Evolutionary conservation across 2,888 invertebrate species (phyloP).

Genomic region (Tetheella fluctuosa): DNA sequence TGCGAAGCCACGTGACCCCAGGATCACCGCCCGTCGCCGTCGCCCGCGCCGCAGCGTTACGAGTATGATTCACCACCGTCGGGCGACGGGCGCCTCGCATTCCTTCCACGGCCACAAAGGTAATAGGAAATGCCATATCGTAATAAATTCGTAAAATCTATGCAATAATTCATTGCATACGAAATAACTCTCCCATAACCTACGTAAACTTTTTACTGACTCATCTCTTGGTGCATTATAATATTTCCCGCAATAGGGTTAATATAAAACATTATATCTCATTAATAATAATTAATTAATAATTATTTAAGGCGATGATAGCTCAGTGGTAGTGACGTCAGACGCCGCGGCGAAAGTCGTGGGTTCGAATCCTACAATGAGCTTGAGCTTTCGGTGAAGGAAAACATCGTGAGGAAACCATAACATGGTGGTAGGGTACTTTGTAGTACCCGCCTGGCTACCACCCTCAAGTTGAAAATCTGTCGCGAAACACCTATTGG

Average conservation of each 20-base stretch:
- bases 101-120: slow-evolving; percentile 67
- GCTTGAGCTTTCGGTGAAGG: too few species aligned
- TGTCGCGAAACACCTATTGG: too few species aligned
- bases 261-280: not conserved
- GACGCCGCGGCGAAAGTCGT: too few species aligned
- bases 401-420: too few species aligned
- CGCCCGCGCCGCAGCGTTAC: slow-evolving; percentile 20
- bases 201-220: not conserved
- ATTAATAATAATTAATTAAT: not conserved
- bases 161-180: slow-evolving; percentile 49
- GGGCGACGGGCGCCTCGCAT: slow-evolving; percentile 58
- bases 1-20: slow-evolving; percentile 65
- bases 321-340: too few species aligned
- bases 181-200: not conserved
- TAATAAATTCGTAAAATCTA: slow-evolving; percentile 54
- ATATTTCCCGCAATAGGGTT: not conserved
- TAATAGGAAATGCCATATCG: slow-evolving; percentile 75
- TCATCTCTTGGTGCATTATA: not conserved
- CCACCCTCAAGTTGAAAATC: too few species aligned
- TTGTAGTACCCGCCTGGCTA: too few species aligned
- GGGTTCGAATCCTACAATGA: too few species aligned
- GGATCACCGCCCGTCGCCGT: slow-evolving; percentile 42
- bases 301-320: too few species aligned
- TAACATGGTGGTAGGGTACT: too few species aligned
- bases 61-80: slow-evolving; percentile 67